phyloP scores from a whole-genome alignment of 2,888 invertebrate species.

The Caenorhabditis sinica region DNA sequence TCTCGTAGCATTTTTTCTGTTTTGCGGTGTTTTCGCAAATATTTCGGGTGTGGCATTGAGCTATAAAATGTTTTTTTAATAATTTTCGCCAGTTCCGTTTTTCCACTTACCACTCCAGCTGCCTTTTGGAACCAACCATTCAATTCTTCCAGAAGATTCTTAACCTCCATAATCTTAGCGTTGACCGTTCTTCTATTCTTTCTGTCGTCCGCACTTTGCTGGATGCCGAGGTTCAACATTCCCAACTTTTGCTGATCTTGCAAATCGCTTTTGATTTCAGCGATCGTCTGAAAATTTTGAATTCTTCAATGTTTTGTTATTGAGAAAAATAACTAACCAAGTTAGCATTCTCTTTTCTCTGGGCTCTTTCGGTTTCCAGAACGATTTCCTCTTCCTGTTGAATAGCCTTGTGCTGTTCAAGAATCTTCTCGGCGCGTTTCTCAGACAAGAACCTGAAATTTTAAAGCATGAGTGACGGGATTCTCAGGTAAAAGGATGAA shows the following conservation, averaged over 20 bases:
- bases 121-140: background rate
- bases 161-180: constrained; percentile 1
- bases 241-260: constrained; percentile 4
- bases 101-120: constrained; percentile 3
- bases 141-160: background rate
- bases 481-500: background rate
- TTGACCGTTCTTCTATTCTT: constrained; percentile 1
- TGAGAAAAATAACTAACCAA: background rate
- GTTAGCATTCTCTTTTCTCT: constrained; percentile 11
- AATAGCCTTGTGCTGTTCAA: background rate
- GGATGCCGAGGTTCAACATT: background rate
- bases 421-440: background rate
- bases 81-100: too few species aligned
- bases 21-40: background rate
- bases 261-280: constrained; percentile 16
- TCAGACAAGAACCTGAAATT: background rate
- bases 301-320: background rate
- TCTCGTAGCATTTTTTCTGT: background rate
- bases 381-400: background rate
- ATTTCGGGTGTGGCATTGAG: background rate
- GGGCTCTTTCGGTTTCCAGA: background rate
- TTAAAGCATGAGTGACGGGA: background rate
- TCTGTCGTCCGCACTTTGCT: background rate
- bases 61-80: background rate
- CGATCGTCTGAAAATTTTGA: background rate